Conservation (phyloP, 2,888 invertebrate genomes). For the Cabera pusaria region DNA sequence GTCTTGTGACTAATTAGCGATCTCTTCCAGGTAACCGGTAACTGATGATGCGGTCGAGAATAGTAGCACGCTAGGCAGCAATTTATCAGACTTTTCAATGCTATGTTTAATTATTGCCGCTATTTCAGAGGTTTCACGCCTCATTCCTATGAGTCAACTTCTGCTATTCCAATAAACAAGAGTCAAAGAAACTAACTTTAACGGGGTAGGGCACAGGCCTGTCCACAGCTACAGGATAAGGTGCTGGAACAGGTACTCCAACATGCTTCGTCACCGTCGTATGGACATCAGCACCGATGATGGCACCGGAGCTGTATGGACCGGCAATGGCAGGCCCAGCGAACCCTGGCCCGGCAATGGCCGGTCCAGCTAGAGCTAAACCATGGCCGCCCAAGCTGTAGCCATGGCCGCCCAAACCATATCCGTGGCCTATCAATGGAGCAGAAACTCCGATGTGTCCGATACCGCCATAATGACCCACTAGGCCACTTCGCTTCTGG, state of each 20-base stretch:
- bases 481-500: conserved; percentile 70
- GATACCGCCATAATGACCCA: conserved; percentile 57
- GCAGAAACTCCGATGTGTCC: conserved; percentile 29
- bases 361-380: conserved; percentile 5
- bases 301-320: conserved; percentile 34
- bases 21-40: too few species aligned
- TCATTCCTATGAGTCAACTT: too few species aligned
- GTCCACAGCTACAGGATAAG: conserved; percentile 75
- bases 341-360: conserved; percentile 6
- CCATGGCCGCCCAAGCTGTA: conserved; percentile 8
- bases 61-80: too few species aligned
- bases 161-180: background rate
- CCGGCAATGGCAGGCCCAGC: conserved; percentile 29
- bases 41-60: too few species aligned
- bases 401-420: conserved; percentile 37
- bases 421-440: conserved; percentile 34
- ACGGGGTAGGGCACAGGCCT: conserved; percentile 73
- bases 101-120: too few species aligned
- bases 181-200: conserved; percentile 52
- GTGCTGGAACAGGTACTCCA: conserved; percentile 74
- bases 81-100: too few species aligned
- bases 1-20: too few species aligned
- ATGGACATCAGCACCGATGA: conserved; percentile 74
- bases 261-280: conserved; percentile 78
- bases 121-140: too few species aligned